Base-by-base conservation (phyloP, 2,113 vertebrate genomes). In the Lates calcarifer region DNA sequence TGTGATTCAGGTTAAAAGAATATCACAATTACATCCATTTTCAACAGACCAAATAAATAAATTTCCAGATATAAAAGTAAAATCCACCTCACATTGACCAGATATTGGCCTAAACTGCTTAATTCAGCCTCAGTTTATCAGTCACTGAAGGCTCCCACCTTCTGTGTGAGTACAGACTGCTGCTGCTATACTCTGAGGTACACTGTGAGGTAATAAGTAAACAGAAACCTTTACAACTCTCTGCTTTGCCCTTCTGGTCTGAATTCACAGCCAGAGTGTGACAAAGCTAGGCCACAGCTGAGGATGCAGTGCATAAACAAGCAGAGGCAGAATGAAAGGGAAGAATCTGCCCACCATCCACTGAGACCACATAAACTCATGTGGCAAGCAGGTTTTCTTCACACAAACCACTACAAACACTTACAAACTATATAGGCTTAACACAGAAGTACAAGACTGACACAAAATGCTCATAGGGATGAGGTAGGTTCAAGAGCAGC, bases 161-260 rank as follows among this genome's bases (percentile, higher is more conserved):
- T 2, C n/a, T 39, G 28, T 63, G 61, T 43, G 64, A 76, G 76
- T 6, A 35, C 70, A 1, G 43, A 66, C 55, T 20, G 26, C n/a
- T 35, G 77, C 57, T 72, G 22, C 39, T 4, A 49, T 0, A 62
- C 63, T 41, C 31, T 1, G 65, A 65, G 63, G 29, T 26, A 39
- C 0, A 56, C 63, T 31, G 24, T 1, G 68, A 63, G 62, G 26
- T 29, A 24, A 12, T 41, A 9, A 51, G 82, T 83, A 77, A 83
- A 84, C 73, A 65, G 3, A 43, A 31, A 35, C 35, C 67, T 78
- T 78, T 51, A 77, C 1, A 7, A 63, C 65, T 65, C 77, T 75
- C 63, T 49, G 1, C 47, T 81, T 66, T 62, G 43, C 33, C 47
- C 45, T 24, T 35, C 53, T 67, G 65, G n/a, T 62, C 39, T 69